Base-by-base conservation (phyloP, 2,888 invertebrate species). In the Apoderus coryli region DNA sequence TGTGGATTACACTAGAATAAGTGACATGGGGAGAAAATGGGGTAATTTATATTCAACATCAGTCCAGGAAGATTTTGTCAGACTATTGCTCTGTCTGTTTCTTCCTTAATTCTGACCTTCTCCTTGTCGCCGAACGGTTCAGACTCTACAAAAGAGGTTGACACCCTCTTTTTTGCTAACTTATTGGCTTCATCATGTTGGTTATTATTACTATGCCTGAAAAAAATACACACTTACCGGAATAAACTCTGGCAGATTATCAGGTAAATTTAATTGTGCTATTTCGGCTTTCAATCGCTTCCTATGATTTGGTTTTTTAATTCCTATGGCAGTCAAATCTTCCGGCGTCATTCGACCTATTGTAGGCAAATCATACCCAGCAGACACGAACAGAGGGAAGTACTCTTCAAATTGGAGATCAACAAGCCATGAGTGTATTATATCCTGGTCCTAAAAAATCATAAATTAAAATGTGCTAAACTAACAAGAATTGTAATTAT, bases 261-360 rank as follows among this genome's bases (percentile, higher is more conserved):
- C 93, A 24, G 86, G 81, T 47, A 95, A 79, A 55, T 86, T 89
- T 38, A 96, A 65, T 55, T 85, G 82, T 43, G 86, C 89, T 53
- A 98, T 92, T 63, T 96, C 93, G 34, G 88, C 79, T 65, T 96
- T 96, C 52, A 98, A 71, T 47, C 85, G 73, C 58, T 95, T 95
- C 45, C 96, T 71, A 60, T 96, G 95, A 56, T 88, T 85, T 19
- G 98, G 96, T 61, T 95, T 93, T 54, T 92, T 93, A 46, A 98
- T 92, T 47, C 81, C 81, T 50, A 82, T 79, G 31, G 80, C 81
- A 25, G 81, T 81, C 46, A 82, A 68, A 63, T 82, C 90, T 63
- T 96, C 95, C 1, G 98, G 96, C 9, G 96, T 98, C 92, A 96
- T 95, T 45, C 93, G 71, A n/a, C 93, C 86, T 50, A 96, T 89